Percentiles rank a stretch among this genome's conserved stretches.
Conservation (phyloP, 1,140 invertebrate genomes). For the Ostrea edulis region DNA sequence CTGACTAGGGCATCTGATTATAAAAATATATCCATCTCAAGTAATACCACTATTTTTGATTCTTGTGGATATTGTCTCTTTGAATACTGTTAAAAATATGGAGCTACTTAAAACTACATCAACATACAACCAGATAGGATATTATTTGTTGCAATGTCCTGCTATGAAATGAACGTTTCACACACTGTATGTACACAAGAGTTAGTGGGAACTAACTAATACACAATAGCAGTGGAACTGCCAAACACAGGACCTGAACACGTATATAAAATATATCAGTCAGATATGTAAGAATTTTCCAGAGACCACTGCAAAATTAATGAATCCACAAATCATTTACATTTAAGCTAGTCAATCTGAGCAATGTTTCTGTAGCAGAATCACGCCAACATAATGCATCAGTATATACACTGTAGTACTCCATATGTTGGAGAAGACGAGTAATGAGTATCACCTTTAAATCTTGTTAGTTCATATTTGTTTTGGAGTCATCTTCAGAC, state of each 20-base stretch:
- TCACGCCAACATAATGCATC: no score
- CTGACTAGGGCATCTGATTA: conserved; percentile 34
- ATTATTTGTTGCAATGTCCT: neutral
- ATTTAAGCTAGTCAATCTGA: neutral
- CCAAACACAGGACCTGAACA: neutral
- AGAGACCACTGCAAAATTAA: neutral
- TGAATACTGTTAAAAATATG: conserved; percentile 27
- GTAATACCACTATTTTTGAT: conserved; percentile 27
- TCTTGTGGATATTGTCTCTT: conserved; percentile 11
- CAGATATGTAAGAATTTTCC: neutral
- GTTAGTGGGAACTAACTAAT: neutral
- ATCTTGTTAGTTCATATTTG: neutral
- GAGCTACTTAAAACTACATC: neutral
- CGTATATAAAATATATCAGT: neutral
- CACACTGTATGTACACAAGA: neutral
- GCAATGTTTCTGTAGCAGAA: neutral
- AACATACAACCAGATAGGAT: neutral
- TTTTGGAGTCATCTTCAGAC: neutral
- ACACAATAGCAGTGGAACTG: neutral
- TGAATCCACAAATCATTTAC: neutral
- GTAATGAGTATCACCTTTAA: neutral
- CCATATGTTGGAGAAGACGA: neutral
- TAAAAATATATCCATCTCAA: conserved; percentile 27
- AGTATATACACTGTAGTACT: no score
- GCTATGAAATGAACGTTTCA: neutral